phyloP scores from a whole-genome alignment of 2,113 vertebrate species.

The Alexandromys fortis region DNA sequence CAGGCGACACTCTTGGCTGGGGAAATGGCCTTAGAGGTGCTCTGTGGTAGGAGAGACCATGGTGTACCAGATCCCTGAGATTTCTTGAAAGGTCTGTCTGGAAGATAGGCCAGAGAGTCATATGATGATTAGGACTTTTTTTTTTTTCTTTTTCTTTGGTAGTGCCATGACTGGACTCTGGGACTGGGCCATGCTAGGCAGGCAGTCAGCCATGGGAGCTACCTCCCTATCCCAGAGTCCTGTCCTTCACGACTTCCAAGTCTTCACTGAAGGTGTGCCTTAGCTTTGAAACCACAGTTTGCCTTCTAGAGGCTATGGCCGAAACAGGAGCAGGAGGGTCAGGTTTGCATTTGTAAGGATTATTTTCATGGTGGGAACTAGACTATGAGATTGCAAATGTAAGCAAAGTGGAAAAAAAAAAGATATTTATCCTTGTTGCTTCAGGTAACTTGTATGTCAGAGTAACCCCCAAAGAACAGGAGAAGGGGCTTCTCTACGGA shows the following conservation, averaged over 20 bases:
- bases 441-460: neutral
- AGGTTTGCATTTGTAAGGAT: conserved; percentile 1
- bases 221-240: neutral
- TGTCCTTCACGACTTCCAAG: neutral
- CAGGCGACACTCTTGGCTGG: neutral
- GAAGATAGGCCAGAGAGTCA: neutral
- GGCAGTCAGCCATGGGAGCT: neutral
- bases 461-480: neutral
- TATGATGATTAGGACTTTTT: neutral
- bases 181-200: neutral
- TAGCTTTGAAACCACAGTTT: neutral
- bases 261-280: neutral
- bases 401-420: neutral
- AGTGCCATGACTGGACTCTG: neutral
- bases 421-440: neutral
- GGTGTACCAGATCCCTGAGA: neutral
- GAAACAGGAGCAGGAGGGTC: neutral
- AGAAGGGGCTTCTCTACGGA: neutral
- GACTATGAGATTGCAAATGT: conserved; percentile 6
- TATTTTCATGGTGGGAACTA: neutral
- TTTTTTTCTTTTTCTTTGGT: neutral
- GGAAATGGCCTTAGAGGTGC: neutral
- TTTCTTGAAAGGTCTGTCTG: conserved; percentile 10
- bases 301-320: neutral
- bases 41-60: neutral